Evolutionary conservation across 2,113 vertebrate genomes (phyloP), one percentile per base, ranked within the genome.

Genomic region (Phalacrocorax carbo): DNA sequence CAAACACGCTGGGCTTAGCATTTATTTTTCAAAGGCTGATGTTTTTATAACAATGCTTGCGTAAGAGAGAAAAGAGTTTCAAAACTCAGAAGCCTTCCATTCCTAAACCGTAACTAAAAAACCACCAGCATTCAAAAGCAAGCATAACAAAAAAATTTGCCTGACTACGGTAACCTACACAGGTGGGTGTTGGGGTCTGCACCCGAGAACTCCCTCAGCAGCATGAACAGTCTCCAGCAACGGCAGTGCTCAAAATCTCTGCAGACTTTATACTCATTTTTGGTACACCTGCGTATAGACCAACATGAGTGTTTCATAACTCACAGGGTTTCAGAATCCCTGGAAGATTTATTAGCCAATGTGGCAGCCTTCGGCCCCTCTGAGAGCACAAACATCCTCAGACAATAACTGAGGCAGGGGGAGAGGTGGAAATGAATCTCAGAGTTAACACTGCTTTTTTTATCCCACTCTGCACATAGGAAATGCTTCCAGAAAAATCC

Each of bases 401-500:
- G 44, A 92, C 30, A 72, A 81, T 86, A 92, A 26, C 17, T 48
- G 13, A 3, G 11, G 48, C 2, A 12, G 8, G 7, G 20, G 20
- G 23, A 16, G 11, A 34, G 15, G 13, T 54, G 42, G 26, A 92
- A 90, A 94, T 15, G 3, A 84, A 91, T 38, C 54, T 82, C 58
- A 4, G 36, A 68, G 23, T 17, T 58, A 66, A 54, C 11, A 27
- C 0, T n/a, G 80, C 22, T 82, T 69, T 94, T 94, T 57, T 82
- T n/a, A 44, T 73, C 51, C 58, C 57, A 20, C 73, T 54, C n/a
- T n/a, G 51, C 75, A 46, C 27, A 82, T 30, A 93, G 52, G 46
- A 97, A 96, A 93, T 55, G 69, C 57, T 70, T 96, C 95, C 48
- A 94, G 77, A 85, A 89, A 95, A 69, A 68, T 54, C 76, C 80